These are phyloP conservation scores for Semicossyphus pulcher DNA, from an alignment of 2,113 vertebrate species.

Conservation along the genomic window DNA sequence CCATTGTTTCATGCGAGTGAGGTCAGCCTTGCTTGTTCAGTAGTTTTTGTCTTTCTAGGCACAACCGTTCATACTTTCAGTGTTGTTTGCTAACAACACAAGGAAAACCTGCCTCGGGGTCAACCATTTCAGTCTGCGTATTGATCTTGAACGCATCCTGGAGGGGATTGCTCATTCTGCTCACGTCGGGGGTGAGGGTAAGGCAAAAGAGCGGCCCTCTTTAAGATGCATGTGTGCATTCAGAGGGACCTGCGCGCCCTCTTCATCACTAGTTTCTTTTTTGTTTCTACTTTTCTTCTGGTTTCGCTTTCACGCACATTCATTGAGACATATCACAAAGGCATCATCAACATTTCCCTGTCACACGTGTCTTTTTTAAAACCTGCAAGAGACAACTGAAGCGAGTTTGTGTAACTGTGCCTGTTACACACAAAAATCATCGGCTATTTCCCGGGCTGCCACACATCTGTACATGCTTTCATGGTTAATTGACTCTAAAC, in stretches of 20 bases:
- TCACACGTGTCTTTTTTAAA: neutral
- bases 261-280: constrained; percentile 29
- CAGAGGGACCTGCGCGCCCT: constrained; percentile 45
- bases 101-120: constrained; percentile 17
- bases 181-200: constrained; percentile 63
- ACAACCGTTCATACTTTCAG: constrained; percentile 5
- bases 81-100: constrained; percentile 35
- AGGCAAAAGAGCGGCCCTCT: constrained; percentile 52
- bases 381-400: no score
- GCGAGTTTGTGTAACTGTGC: neutral
- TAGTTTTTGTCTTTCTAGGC: constrained; percentile 24
- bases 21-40: constrained; percentile 65
- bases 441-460: constrained; percentile 9
- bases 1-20: constrained; percentile 73
- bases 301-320: constrained; percentile 21
- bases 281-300: constrained; percentile 6
- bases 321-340: neutral
- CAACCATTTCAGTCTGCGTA: constrained; percentile 17
- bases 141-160: constrained; percentile 48
- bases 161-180: constrained; percentile 59
- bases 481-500: constrained; percentile 28
- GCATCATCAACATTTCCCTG: neutral
- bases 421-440: neutral
- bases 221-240: constrained; percentile 72
- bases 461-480: constrained; percentile 58